A percentile compares a stretch with the other conserved stretches of the same genome.
phyloP scores from a whole-genome alignment of 1,140 invertebrate genomes.

The Pseudomyrmex gracilis region DNA sequence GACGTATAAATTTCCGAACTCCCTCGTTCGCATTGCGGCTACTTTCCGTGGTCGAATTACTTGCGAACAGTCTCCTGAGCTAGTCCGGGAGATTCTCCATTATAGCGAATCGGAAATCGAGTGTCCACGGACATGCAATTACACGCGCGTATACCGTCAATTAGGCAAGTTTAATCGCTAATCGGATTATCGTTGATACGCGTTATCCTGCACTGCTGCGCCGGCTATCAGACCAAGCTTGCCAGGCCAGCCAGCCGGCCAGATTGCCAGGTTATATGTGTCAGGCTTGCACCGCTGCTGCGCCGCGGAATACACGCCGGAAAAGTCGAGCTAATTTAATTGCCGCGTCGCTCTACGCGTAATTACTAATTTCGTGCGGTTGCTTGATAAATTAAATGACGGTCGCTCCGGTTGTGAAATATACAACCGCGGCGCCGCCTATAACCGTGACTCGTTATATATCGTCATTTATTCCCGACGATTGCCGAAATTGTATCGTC shows the following conservation, averaged over 20 bases:
- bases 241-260: neutral
- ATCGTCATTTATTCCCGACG: constrained; percentile 12
- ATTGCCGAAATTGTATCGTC: constrained; percentile 29
- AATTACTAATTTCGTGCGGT: constrained; percentile 57
- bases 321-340: constrained; percentile 69
- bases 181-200: constrained; percentile 72
- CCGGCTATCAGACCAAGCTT: constrained; percentile 2
- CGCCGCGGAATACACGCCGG: neutral
- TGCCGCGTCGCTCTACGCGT: constrained; percentile 23
- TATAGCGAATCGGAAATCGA: constrained; percentile 62
- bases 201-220: constrained; percentile 58
- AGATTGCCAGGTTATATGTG: neutral
- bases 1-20: neutral
- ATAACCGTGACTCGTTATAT: neutral
- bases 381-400: constrained; percentile 38
- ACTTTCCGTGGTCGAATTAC: constrained; percentile 58
- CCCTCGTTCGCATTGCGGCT: neutral
- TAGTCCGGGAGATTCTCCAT: constrained; percentile 48
- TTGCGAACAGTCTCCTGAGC: constrained; percentile 20
- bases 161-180: constrained; percentile 73
- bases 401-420: neutral
- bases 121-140: constrained; percentile 62
- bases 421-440: constrained; percentile 5
- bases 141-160: constrained; percentile 68
- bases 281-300: neutral